These are phyloP conservation scores for Pitta sordida DNA, from an alignment of 2,113 vertebrate species.

Conservation along the genomic window DNA sequence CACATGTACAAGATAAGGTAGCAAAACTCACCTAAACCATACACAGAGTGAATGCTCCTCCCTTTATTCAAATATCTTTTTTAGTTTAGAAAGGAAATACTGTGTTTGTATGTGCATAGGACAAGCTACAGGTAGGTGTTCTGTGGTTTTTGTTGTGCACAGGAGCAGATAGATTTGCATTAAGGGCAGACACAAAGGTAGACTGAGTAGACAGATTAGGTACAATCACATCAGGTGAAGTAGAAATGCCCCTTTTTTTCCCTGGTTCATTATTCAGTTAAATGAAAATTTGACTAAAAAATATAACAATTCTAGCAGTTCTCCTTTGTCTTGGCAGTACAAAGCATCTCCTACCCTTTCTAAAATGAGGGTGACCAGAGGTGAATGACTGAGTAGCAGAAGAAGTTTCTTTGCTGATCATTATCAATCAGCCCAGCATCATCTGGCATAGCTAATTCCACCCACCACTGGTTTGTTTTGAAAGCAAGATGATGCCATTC, in stretches of 20 bases:
- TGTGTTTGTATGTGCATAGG: not conserved
- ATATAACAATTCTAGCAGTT: not conserved
- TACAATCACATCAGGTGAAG: not conserved
- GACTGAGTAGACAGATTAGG: conserved; percentile 5
- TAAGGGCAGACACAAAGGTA: conserved; percentile 17
- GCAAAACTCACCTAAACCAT: not conserved
- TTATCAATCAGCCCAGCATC: conserved; percentile 21
- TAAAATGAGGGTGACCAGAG: not conserved
- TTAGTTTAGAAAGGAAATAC: not conserved
- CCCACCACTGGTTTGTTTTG: conserved; percentile 59
- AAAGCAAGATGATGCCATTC: conserved; percentile 58
- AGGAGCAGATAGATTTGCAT: conserved; percentile 31
- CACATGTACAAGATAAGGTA: not conserved
- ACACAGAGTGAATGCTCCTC: not conserved
- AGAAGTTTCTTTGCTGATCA: conserved; percentile 32
- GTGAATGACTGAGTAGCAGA: conserved; percentile 28
- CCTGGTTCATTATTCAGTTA: not conserved
- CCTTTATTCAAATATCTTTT: not conserved
- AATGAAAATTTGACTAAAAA: not conserved
- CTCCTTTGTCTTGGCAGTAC: not conserved
- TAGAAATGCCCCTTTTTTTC: not conserved
- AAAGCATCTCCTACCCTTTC: not conserved
- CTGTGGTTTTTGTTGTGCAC: not conserved
- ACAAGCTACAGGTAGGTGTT: not conserved
- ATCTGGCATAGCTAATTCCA: conserved; percentile 28